Evolutionary conservation across 2,113 vertebrate species (phyloP), one percentile per base, ranked within the genome.

Genomic region (Galemys pyrenaicus): DNA sequence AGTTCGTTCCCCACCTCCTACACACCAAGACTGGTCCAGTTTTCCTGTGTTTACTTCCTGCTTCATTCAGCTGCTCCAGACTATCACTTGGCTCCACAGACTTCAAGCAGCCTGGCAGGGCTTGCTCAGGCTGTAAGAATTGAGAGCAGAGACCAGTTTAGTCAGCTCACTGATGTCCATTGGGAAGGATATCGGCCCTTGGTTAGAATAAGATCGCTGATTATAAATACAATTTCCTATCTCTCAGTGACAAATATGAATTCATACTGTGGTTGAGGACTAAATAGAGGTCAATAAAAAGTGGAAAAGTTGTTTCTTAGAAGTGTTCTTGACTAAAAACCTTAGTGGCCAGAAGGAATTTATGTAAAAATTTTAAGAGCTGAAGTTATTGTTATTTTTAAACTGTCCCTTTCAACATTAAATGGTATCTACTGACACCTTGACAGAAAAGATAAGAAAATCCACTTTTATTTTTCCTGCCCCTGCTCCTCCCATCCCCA

Each of bases 281-380:
- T 60, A 79, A 85, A 37, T 62, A n/a, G 30, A 89, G 22, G 51
- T 49, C 37, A 49, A 41, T 26, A 62, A 65, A 86, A 51, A 79
- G 64, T 56, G 81, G 54, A 58, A 41, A 58, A 9, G 3, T 54
- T 94, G 26, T 54, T 95, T 83, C 88, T 32, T 81, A 62, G 83
- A 78, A 70, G 74, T 51, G 3, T 44, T 8, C 19, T 68, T 80
- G 44, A n/a, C 65, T 80, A 89, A 87, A 77, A 82, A 75, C 12
- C 37, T n/a, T 20, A 39, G 19, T 41, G 37, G 35, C 90, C 64
- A 62, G 71, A 92, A 58, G 80, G 39, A 80, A 70, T 92, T 87
- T 67, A 30, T n/a, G 30, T 16, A 65, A 90, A 89, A 84, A 60
- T 37, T 78, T 84, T 78, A 94, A 90, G 41, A 84, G 26, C 65